Conservation (phyloP, 2,797 vertebrate genomes). For the Centroberyx gerrardi region DNA sequence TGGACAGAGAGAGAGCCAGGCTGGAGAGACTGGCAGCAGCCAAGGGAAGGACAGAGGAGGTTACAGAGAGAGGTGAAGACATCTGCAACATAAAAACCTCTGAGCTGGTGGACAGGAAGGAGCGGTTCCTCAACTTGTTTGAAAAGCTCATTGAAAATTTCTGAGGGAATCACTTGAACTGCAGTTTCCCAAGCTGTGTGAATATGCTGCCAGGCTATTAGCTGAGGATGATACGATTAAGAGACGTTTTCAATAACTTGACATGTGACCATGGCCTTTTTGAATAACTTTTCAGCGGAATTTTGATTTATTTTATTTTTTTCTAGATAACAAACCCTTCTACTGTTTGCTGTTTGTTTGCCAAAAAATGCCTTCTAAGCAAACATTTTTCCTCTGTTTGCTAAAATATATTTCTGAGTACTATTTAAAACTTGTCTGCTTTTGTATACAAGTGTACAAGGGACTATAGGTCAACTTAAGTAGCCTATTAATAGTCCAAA, state of each 20-base stretch:
- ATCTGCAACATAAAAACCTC: neutral
- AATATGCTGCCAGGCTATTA: neutral
- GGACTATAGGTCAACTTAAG: neutral
- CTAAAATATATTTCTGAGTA: neutral
- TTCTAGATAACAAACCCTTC: no score
- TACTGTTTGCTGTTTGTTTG: neutral
- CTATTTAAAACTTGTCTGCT: neutral
- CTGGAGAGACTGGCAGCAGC: conserved; percentile 30
- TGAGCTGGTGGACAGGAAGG: conserved; percentile 62
- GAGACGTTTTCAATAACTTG: conserved; percentile 7
- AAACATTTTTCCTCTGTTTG: neutral
- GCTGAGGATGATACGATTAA: neutral
- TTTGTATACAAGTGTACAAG: neutral
- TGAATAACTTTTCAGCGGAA: neutral
- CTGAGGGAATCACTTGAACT: conserved; percentile 45
- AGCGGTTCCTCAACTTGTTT: conserved; percentile 76
- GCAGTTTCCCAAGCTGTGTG: no score
- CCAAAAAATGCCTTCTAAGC: neutral
- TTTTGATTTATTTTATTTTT: neutral
- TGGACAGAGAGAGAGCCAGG: conserved; percentile 67
- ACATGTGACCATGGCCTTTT: neutral
- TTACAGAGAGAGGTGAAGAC: neutral
- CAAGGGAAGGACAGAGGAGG: conserved; percentile 37
- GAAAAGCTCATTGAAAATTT: conserved; percentile 79
- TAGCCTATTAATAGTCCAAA: neutral